A percentile compares a stretch with the other conserved stretches of the same genome.
Evolutionary conservation across 2,113 vertebrate species (phyloP).

Genomic region (Thermophis baileyi): DNA sequence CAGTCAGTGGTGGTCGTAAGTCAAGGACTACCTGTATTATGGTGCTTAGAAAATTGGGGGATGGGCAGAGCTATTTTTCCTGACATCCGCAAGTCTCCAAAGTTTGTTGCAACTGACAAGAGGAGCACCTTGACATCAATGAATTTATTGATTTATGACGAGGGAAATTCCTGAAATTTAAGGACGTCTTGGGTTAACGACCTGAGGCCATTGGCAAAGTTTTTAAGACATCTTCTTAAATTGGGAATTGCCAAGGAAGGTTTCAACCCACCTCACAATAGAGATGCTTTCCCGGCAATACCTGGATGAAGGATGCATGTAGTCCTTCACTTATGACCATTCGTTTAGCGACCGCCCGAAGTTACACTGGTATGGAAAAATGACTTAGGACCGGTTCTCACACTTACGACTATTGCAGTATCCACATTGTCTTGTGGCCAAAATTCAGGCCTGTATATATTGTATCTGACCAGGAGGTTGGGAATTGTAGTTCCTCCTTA

Average conservation of each 20-base stretch:
- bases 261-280: not conserved
- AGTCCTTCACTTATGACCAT: not conserved
- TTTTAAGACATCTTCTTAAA: not conserved
- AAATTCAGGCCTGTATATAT: not conserved
- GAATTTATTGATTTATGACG: not conserved
- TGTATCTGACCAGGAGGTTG: not conserved
- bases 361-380: not conserved
- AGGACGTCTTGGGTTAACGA: not conserved
- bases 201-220: not conserved
- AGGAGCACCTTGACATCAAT: not conserved
- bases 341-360: not conserved
- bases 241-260: not conserved
- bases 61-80: not conserved
- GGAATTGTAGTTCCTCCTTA: not conserved
- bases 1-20: not conserved
- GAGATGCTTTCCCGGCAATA: not conserved
- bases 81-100: not conserved
- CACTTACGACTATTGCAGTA: not conserved
- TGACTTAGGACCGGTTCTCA: not conserved
- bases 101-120: not conserved
- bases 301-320: not conserved
- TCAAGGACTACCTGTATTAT: not conserved
- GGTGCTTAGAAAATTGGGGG: not conserved
- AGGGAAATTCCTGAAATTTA: slow-evolving; percentile 4
- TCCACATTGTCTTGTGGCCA: not conserved